These are phyloP conservation scores for Onychomys torridus DNA, from an alignment of 2,797 vertebrate species.

Conservation along the genomic window DNA sequence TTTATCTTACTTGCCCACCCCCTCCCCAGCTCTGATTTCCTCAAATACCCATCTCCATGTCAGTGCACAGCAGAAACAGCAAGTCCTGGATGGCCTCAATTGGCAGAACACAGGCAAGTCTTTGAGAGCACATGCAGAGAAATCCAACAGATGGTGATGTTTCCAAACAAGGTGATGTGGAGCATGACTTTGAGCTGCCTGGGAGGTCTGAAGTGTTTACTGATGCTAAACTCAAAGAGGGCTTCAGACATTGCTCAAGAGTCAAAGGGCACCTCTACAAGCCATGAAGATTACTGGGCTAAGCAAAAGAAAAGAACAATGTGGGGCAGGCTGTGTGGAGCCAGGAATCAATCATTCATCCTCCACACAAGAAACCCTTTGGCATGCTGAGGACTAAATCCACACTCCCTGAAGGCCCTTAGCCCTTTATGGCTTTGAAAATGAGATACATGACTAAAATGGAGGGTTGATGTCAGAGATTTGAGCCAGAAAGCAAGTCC, in stretches of 20 bases:
- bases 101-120: slow-evolving; percentile 75
- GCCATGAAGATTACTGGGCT: background rate
- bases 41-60: slow-evolving; percentile 42
- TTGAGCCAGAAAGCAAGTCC: slow-evolving; percentile 68
- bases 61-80: slow-evolving; percentile 31
- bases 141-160: slow-evolving; percentile 81
- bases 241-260: slow-evolving; percentile 37
- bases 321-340: background rate
- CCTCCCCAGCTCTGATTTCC: slow-evolving; percentile 1
- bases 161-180: slow-evolving; percentile 82
- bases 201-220: slow-evolving; percentile 66
- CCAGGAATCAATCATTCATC: slow-evolving; percentile 54
- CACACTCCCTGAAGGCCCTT: background rate
- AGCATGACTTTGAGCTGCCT: slow-evolving; percentile 60
- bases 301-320: background rate
- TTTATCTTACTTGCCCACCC: slow-evolving; percentile 51
- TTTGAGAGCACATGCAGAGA: slow-evolving; percentile 69
- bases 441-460: slow-evolving; percentile 57
- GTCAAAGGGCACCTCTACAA: slow-evolving; percentile 59
- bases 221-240: slow-evolving; percentile 51
- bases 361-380: slow-evolving; percentile 49
- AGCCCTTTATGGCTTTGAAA: slow-evolving; percentile 18
- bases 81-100: slow-evolving; percentile 70
- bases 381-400: background rate
- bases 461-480: slow-evolving; percentile 63